Conservation (phyloP, 2,888 invertebrate species). For the Pelosia muscerda region DNA sequence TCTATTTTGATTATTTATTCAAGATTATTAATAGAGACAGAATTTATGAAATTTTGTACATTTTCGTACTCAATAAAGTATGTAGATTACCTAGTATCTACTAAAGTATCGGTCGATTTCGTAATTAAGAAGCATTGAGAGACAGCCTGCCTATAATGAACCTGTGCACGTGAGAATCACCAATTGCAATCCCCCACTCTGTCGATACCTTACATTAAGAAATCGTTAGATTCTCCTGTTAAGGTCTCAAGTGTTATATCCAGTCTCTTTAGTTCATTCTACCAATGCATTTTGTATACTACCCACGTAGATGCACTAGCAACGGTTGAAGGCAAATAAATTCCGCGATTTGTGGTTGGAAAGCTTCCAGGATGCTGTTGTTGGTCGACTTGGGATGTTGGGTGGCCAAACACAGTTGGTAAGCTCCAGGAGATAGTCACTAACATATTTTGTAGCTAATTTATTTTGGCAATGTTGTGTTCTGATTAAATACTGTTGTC, state of each 20-base stretch:
- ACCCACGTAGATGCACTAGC: constrained; percentile 79
- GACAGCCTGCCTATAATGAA: no score
- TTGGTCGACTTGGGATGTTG: constrained; percentile 63
- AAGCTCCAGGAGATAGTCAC: constrained; percentile 46
- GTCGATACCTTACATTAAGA: no score
- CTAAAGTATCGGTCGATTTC: no score
- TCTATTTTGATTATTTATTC: no score
- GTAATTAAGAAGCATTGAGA: no score
- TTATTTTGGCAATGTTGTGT: constrained; percentile 36
- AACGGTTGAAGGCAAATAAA: constrained; percentile 82
- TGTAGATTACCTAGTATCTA: no score
- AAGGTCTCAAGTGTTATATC: constrained; percentile 43
- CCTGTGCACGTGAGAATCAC: no score
- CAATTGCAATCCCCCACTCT: no score
- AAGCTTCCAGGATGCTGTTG: constrained; percentile 78
- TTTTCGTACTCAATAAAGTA: no score
- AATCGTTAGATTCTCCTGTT: no score
- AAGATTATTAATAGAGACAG: no score
- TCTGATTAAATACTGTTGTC: constrained; percentile 23
- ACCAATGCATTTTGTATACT: constrained; percentile 72
- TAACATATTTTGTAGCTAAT: constrained; percentile 47
- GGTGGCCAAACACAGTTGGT: constrained; percentile 52
- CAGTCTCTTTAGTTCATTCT: constrained; percentile 39
- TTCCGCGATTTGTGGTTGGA: constrained; percentile 84
- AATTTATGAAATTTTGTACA: no score